Evolutionary conservation across 1,140 invertebrate genomes (phyloP).

Genomic region (Melanaphis sacchari): DNA sequence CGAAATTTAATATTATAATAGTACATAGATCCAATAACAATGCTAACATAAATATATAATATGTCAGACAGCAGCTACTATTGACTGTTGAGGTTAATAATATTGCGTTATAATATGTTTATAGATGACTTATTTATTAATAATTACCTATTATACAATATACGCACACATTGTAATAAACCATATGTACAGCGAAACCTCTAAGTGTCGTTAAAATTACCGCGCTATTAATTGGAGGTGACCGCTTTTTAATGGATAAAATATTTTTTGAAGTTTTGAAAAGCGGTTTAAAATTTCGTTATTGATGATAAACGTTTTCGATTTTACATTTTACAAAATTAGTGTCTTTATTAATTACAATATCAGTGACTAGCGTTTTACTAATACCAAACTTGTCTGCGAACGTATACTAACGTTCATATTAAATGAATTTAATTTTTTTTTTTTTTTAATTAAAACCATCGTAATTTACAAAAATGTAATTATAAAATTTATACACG

Average conservation of each 20-base stretch:
- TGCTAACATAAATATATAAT: neutral
- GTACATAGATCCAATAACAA: neutral
- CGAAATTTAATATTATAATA: neutral
- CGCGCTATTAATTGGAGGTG: neutral
- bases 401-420: too few species aligned
- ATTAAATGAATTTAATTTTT: too few species aligned
- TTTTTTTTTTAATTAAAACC: too few species aligned
- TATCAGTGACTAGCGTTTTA: neutral
- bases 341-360: neutral
- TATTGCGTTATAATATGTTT: neutral
- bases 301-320: neutral
- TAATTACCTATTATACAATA: too few species aligned
- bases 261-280: neutral
- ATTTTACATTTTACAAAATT: neutral
- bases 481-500: too few species aligned
- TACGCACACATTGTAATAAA: neutral
- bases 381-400: too few species aligned
- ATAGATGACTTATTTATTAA: too few species aligned
- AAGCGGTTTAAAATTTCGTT: too few species aligned
- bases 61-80: neutral
- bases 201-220: neutral
- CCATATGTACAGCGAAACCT: neutral
- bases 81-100: neutral
- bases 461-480: too few species aligned
- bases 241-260: neutral